phyloP scores from a whole-genome alignment of 2,113 vertebrate genomes.

The Psittacara wagleri region DNA sequence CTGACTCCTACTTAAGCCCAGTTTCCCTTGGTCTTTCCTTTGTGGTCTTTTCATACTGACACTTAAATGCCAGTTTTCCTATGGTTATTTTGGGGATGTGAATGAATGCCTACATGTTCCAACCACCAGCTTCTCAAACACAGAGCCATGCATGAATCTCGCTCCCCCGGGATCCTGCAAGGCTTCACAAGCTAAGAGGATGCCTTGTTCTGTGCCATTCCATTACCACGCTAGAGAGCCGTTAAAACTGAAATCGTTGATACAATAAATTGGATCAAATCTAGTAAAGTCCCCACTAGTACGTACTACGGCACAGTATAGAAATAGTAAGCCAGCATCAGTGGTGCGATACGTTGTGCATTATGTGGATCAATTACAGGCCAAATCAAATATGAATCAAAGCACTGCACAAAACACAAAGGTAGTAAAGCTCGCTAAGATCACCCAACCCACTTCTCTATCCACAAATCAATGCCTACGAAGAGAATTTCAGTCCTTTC shows the following conservation, averaged over 20 bases:
- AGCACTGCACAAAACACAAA: neutral
- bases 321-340: neutral
- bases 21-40: neutral
- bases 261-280: neutral
- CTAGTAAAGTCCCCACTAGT: neutral
- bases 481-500: neutral
- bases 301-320: neutral
- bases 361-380: neutral
- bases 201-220: neutral
- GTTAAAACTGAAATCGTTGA: neutral
- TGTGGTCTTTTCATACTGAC: constrained; percentile 4
- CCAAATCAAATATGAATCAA: neutral
- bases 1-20: neutral
- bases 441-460: neutral
- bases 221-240: neutral
- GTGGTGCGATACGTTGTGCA: fast-evolving
- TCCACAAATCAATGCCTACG: neutral
- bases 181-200: neutral
- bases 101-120: neutral
- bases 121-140: neutral
- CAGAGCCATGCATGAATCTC: neutral
- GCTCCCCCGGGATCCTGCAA: neutral
- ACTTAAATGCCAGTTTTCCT: neutral
- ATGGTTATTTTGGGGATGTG: neutral
- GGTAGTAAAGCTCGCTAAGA: neutral